A percentile compares a stretch with the other conserved stretches of the same genome.
Evolutionary conservation across 30 jellyfish, hydroid and myxozoan genomes (phyloP).

Genomic region (Chrysaora quinquecirrha): DNA sequence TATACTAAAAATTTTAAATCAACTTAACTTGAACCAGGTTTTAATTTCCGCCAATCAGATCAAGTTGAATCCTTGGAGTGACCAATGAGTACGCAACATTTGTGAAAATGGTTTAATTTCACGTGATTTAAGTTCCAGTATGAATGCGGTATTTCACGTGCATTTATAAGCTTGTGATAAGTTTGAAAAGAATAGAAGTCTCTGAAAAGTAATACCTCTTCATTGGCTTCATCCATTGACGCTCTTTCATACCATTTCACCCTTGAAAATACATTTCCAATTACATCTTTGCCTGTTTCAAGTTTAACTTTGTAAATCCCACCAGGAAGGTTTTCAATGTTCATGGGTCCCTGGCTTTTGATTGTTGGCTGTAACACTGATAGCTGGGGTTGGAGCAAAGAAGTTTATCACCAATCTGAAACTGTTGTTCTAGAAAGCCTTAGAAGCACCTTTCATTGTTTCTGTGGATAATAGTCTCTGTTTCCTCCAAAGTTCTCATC

Average conservation of each 20-base stretch:
- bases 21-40: too few species aligned
- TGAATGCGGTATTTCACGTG: too few species aligned
- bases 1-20: too few species aligned
- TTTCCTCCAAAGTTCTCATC: not conserved
- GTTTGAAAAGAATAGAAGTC: too few species aligned
- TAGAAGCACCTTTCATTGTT: not conserved
- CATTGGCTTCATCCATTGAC: too few species aligned
- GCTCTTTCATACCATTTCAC: not conserved
- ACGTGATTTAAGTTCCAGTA: too few species aligned
- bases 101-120: too few species aligned
- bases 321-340: not conserved
- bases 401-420: conserved; percentile 21
- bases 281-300: not conserved
- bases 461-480: not conserved
- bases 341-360: not conserved
- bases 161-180: too few species aligned
- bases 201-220: too few species aligned
- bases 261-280: not conserved
- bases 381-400: not conserved
- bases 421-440: not conserved
- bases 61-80: too few species aligned
- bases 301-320: not conserved
- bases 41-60: too few species aligned
- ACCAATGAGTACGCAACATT: too few species aligned
- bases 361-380: not conserved